Evolutionary conservation across 2,797 vertebrate species (phyloP).

Genomic region (Labroides dimidiatus): DNA sequence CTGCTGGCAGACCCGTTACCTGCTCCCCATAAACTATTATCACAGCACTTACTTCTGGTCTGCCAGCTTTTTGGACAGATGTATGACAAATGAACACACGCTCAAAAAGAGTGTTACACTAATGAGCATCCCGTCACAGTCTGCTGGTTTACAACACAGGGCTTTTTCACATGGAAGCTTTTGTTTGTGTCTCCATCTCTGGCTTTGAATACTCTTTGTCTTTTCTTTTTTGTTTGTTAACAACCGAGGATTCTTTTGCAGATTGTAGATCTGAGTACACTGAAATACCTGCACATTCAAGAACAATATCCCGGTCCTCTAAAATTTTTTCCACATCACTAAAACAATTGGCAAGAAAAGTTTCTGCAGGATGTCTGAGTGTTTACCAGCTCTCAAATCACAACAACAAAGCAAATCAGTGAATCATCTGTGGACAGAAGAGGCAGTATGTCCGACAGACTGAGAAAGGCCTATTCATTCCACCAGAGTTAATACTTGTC

Average conservation of each 20-base stretch:
- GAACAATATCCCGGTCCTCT: not conserved
- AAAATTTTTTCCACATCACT: not conserved
- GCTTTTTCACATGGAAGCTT: constrained; percentile 41
- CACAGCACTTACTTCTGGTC: constrained; percentile 11
- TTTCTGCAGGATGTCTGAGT: constrained; percentile 19
- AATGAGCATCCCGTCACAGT: constrained; percentile 72
- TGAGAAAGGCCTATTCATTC: constrained; percentile 59
- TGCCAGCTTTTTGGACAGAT: constrained; percentile 5
- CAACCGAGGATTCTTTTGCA: constrained; percentile 12
- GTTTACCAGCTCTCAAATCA: constrained; percentile 48
- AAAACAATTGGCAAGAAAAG: not conserved
- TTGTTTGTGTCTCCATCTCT: constrained; percentile 59
- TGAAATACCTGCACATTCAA: not conserved
- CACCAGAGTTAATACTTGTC: constrained; percentile 45
- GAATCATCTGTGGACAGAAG: constrained; percentile 63
- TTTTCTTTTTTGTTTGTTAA: constrained; percentile 39
- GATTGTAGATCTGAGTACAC: not conserved
- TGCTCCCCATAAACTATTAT: constrained; percentile 29
- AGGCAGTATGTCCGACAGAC: constrained; percentile 50
- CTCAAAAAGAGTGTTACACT: constrained; percentile 31
- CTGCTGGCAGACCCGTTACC: constrained; percentile 54
- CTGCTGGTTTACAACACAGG: constrained; percentile 58
- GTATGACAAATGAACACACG: constrained; percentile 20
- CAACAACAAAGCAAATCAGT: constrained; percentile 63
- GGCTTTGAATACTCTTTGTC: constrained; percentile 49